Base-by-base conservation (phyloP, 2,888 invertebrate species). In the Euspilapteryx auroguttella region DNA sequence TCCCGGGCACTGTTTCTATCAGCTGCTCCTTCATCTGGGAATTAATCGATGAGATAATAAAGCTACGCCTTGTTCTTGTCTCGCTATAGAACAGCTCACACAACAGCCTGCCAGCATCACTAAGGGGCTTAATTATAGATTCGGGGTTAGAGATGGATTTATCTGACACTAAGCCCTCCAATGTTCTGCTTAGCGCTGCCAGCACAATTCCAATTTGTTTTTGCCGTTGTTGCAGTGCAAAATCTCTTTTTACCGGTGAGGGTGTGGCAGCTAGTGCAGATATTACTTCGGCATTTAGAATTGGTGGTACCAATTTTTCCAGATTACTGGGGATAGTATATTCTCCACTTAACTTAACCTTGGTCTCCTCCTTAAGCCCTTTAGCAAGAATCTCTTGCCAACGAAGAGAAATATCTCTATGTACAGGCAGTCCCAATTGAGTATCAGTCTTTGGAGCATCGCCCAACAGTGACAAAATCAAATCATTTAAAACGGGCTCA, bases 41-140 rank as follows among this genome's bases (percentile, higher is more conserved):
- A 7, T 24, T 32, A 8, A 26, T 26, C 1, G 30, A 25, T 7
- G 33, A 28, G 8, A 35, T 15, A 2, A 35, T 26, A 7, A 33
- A 28, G 8, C 27, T 24, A 8, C 25, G 29, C 3, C 31, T 27
- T 5, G 21, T 22, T 13, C 24, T 27, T 9, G 35, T 30, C 3
- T 33, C 33, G 4, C n/a, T 22, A 12, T 28, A 22, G 12, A 30
- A 28, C 7, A 24, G 24, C n/a, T 35, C 35, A 26, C 35, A 35
- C 10, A 33, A 12, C 6, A 33, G 23, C 7, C 30, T 7, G 14
- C 31, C 30, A 21, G 33, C 35, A 24, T 35, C 36, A 33, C 34
- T 27, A 24, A 36, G 28, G 24, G 28, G 34, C 33, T 31, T 34
- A 21, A 28, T 25, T 29, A 33, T 11, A 30, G 14, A 24, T 23